A percentile compares a stretch with the other conserved stretches of the same genome.
These are phyloP conservation scores for Xanthorhoe spadicearia DNA, from an alignment of 2,888 invertebrate genomes.

Conservation along the genomic window DNA sequence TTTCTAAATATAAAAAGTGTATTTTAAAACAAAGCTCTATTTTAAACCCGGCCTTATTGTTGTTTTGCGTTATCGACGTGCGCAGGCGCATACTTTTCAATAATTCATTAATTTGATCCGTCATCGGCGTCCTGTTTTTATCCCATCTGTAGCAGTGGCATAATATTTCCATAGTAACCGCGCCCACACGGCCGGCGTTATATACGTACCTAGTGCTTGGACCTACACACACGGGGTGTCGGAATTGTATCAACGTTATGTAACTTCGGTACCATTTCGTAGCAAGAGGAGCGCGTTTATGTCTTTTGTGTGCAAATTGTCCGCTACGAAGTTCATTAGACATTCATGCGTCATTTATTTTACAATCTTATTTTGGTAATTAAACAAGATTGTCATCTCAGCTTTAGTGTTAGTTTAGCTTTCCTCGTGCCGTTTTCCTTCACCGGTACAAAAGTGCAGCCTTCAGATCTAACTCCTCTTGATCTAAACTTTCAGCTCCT, in stretches of 20 bases:
- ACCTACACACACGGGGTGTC: not conserved
- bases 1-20: conserved; percentile 1
- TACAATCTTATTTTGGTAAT: not conserved
- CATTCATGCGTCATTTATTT: not conserved
- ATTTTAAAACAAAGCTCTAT: conserved; percentile 5
- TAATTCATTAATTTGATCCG: conserved; percentile 66
- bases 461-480: no score
- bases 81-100: conserved; percentile 54
- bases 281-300: conserved; percentile 36
- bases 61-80: conserved; percentile 38
- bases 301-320: conserved; percentile 26
- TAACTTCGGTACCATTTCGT: conserved; percentile 18
- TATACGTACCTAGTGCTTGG: not conserved
- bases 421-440: not conserved
- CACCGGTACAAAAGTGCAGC: no score
- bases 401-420: not conserved
- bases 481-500: no score
- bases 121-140: conserved; percentile 48
- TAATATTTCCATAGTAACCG: conserved; percentile 10
- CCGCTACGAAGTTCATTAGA: conserved; percentile 1
- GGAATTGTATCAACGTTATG: not conserved
- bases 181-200: not conserved
- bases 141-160: not conserved
- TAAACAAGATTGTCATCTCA: not conserved
- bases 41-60: conserved; percentile 20